Evolutionary conservation across 2,888 invertebrate genomes (phyloP), one percentile per base, ranked within the genome.

Genomic region (Halocaridina rubra): DNA sequence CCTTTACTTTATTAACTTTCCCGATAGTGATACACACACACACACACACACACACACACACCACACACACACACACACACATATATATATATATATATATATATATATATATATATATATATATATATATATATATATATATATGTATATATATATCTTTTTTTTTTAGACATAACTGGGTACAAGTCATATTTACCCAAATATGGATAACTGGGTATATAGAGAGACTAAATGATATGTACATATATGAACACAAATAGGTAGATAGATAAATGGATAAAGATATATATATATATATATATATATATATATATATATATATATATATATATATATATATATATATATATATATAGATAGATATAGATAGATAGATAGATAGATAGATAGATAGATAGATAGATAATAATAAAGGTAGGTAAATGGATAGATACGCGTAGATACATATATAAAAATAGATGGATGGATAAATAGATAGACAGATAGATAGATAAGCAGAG

Each of bases 31-130:
- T 16, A 67, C 3, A 67, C 24, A 67, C 3, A 67, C 67, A 67
- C 24, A 67, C 67, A 67, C 22, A 67, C 61, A n/a, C 2, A 16
- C 2, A 46, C 2, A 46, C 2, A 46, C 46, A 46, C 16, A 46
- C 46, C 1, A 19, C 61, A 64, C 13, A 64, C 24, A 13, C 3
- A 64, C 3, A 27, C 10, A 13, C 10, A 64, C 10, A 64, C 10
- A 64, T 13, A 64, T 2, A 64, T 22, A 64, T 13, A 64, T 13
- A 64, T 13, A 64, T 29, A 64, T 64, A 64, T 64, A 64, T 64
- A 64, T 64, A 64, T 64, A 64, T 64, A 64, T 64, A 64, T 64
- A 64, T 64, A 64, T 67, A 29, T 29, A 29, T 67, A 27, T 67
- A 10, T 67, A 27, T 27, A n/a, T 67, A 29, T 67, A 5, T 69